Evolutionary conservation across 2,888 invertebrate species (phyloP), one percentile per base, ranked within the genome.

Genomic region (Heterodera filipjevi): DNA sequence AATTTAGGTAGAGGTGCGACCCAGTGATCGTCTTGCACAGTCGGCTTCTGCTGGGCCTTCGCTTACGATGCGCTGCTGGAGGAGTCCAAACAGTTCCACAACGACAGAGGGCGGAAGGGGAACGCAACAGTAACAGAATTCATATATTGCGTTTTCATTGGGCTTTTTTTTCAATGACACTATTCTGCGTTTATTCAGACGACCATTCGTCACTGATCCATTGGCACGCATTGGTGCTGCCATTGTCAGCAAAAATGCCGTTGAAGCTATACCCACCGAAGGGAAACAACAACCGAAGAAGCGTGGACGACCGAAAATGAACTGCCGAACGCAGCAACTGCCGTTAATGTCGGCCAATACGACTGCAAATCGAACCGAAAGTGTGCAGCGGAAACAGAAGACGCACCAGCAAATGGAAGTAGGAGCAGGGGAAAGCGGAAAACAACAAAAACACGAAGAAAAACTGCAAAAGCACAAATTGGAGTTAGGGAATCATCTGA

Each of bases 1-100:
- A 39, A 10, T 46, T 66, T 53, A 79, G 79, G 66, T 79, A 59
- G 79, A 79, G 49, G 49, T 79, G 14, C 33, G 30, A 19, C 39
- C 76, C 12, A 49, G 71, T 44, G 76, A 66, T 2, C 78, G 39
- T 8, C 53, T 64, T 30, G 73, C 30, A 30, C 75, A 76, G 59
- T 59, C 59, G n/a, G 59, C 59, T 22, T 59, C 59, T 10, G 59
- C 59, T 27, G 59, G 59, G 8, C 59, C 59, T 59, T 59, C 27
- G 22, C 59, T 59, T n/a, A n/a, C 59, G n/a, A n/a, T n/a, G 27
- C 8, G 59, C 59, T 59, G 59, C 5, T 59, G 59, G 59, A 59
- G 59, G 59, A 59, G 12, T 59, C 27, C 59, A 6, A 53, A 6
- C 53, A 6, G 53, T 53, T 53, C 19, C 3, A n/a, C 22, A 16